phyloP scores from a whole-genome alignment of 2,888 invertebrate genomes.

The Desoria tigrina region DNA sequence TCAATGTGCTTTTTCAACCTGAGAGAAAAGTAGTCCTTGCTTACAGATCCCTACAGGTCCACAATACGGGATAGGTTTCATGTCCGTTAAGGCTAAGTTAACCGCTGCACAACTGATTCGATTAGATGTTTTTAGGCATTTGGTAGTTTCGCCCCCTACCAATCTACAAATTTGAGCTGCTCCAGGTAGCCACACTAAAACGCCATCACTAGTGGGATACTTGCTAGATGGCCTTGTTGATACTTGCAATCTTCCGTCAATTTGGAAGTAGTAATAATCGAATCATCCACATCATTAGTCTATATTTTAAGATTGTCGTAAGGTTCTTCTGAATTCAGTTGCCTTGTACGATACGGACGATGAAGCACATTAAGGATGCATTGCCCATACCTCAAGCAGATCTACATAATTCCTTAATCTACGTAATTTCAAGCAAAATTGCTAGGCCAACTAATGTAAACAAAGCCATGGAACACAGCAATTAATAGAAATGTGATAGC shows the following conservation, averaged over 20 bases:
- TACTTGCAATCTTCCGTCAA: neutral
- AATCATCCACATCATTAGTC: neutral
- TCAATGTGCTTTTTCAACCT: neutral
- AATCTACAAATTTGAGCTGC: neutral
- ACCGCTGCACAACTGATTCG: slow-evolving; percentile 2
- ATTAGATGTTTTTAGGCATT: neutral
- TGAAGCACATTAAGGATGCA: neutral
- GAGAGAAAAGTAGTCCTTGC: slow-evolving; percentile 7
- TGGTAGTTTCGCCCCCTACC: neutral
- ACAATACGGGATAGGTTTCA: neutral
- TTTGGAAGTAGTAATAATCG: neutral
- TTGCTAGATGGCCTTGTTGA: neutral
- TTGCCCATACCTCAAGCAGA: neutral
- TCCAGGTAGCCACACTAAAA: neutral
- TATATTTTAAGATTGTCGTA: neutral
- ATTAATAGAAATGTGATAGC: no score
- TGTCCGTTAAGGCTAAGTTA: neutral
- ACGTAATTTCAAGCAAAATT: no score
- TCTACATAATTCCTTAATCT: no score
- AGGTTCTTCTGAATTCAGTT: no score
- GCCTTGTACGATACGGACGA: no score
- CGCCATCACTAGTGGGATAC: neutral
- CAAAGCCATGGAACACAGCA: no score
- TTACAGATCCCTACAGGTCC: neutral
- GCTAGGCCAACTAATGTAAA: no score